These are phyloP conservation scores for Tetanocera ferruginea DNA, from an alignment of 2,888 invertebrate genomes.

Conservation along the genomic window DNA sequence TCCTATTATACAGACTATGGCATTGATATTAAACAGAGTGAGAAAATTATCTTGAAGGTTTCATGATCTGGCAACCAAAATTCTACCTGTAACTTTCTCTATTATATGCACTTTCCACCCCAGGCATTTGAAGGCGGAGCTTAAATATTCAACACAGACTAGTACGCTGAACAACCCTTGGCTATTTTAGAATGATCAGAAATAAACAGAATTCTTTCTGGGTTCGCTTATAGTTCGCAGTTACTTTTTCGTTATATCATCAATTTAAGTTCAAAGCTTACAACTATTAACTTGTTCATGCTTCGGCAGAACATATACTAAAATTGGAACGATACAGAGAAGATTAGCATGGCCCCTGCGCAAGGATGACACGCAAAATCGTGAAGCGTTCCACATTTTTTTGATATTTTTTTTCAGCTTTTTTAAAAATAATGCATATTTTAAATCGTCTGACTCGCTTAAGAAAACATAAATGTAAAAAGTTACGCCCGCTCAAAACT, in stretches of 20 bases:
- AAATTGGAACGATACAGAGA: conserved; percentile 95
- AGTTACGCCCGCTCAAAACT: background rate
- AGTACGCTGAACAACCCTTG: no score
- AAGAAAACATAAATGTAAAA: background rate
- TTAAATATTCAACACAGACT: no score
- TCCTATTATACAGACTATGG: no score
- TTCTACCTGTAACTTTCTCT: no score
- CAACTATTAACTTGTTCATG: conserved; percentile 70
- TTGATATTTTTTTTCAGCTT: conserved; percentile 70
- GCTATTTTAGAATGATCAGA: no score
- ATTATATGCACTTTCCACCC: no score
- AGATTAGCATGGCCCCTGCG: conserved; percentile 95
- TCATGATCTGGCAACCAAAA: no score
- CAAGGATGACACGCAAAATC: conserved; percentile 95
- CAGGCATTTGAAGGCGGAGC: no score
- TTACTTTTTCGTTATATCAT: fast-evolving
- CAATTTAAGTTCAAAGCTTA: conserved; percentile 39
- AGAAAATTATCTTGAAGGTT: no score
- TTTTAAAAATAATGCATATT: conserved; percentile 49
- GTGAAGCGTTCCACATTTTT: conserved; percentile 81
- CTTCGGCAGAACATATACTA: conserved; percentile 87
- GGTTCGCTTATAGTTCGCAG: conserved; percentile 52
- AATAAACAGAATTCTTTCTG: no score
- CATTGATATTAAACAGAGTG: no score
- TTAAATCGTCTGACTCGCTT: no score